phyloP scores from a whole-genome alignment of 2,888 invertebrate genomes.

The Drosophila paracracens region DNA sequence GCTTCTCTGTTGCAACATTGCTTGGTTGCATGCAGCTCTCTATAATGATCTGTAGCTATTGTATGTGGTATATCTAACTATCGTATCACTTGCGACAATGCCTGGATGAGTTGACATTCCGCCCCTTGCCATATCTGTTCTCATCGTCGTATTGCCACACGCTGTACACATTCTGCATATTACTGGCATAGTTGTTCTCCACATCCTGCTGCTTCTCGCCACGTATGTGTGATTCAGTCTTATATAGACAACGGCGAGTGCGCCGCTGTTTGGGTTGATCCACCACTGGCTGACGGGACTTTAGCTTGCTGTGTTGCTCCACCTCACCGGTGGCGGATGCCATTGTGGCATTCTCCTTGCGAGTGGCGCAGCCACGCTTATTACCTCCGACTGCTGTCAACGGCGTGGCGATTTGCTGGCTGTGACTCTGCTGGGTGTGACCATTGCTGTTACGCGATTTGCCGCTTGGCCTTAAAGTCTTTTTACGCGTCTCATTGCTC shows the following conservation, averaged over 20 bases:
- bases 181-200: constrained; percentile 75
- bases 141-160: constrained; percentile 73
- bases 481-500: constrained; percentile 27
- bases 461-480: constrained; percentile 5
- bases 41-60: constrained; percentile 17
- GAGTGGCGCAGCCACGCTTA: constrained; percentile 77
- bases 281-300: constrained; percentile 46
- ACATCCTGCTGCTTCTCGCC: constrained; percentile 57
- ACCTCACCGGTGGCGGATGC: constrained; percentile 79
- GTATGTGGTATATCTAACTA: constrained; percentile 44
- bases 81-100: constrained; percentile 78
- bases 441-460: constrained; percentile 21
- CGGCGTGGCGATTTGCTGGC: constrained; percentile 38
- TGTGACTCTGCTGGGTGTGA: constrained; percentile 18
- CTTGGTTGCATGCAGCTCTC: not conserved
- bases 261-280: constrained; percentile 71
- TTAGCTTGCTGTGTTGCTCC: constrained; percentile 59
- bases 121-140: constrained; percentile 74
- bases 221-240: constrained; percentile 78
- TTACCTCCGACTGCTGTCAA: constrained; percentile 60
- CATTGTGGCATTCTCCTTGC: constrained; percentile 60
- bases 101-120: constrained; percentile 66
- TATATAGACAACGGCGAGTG: constrained; percentile 81
- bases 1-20: constrained; percentile 5
- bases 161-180: constrained; percentile 68